Base-by-base conservation (phyloP, 2,113 vertebrate genomes). In the Conger conger region DNA sequence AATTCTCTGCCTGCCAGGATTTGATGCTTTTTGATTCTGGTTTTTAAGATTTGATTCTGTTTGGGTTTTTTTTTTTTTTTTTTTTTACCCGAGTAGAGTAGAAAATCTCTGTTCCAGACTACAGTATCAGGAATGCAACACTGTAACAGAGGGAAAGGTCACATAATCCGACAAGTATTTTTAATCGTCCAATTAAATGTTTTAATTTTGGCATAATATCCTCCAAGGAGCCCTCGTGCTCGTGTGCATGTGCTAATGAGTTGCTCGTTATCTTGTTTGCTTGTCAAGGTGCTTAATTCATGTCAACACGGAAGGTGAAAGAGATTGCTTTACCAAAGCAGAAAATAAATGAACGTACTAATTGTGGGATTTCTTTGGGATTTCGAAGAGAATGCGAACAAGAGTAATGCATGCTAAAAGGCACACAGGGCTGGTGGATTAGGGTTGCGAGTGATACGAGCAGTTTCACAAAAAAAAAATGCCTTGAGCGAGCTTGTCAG, bases 111-210 rank as follows among this genome's bases (percentile, higher is more conserved):
- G 68, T 84, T 88, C 93, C 89, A 86, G 88, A 84, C 88, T 93
- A 76, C 85, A 84, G 89, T 92, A 88, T 60, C 89, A 90, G 91
- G 90, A 94, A 93, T 87, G 90, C 92, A 92, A 94, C 93, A 94
- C 92, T 89, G 90, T 27, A 63, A 5, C 57, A 88, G 84, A 89
- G 91, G 91, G 91, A 93, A 92, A 92, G 93, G 92, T 93, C 92
- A 94, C 93, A 93, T 92, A 94, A 93, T 91, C 90, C 90, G 89
- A 85, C 87, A 88, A 57, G 94, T 93, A 91, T 93, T 93, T 95
- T 94, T 93, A 94, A 95, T 96, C 93, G 93, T 90, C 90, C 94
- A 94, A 95, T 95, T 96, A 94, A 94, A 94, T 91, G n/a, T 93
- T 95, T 94, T 95, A 94, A 94, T 95, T 95, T 93, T 92, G 82